A percentile compares a stretch with the other conserved stretches of the same genome.
These are phyloP conservation scores for Rotaria socialis DNA, from an alignment of 2,888 invertebrate species.

Conservation along the genomic window DNA sequence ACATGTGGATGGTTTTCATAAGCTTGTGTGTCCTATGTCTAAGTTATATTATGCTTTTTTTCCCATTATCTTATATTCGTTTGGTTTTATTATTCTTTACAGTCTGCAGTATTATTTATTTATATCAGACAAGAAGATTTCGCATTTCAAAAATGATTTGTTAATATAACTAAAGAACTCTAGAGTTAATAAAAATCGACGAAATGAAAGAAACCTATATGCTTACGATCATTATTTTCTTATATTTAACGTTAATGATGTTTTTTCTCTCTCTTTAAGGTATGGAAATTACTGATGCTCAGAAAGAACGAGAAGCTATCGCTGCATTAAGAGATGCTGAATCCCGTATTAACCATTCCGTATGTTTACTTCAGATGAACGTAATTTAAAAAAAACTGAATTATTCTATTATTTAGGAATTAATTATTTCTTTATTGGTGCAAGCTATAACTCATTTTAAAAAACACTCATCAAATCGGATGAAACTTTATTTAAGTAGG, in stretches of 20 bases:
- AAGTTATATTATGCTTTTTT: neutral
- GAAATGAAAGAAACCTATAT: neutral
- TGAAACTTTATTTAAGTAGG: constrained; percentile 45
- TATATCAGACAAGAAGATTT: too few relatives aligned
- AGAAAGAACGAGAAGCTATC: constrained; percentile 41
- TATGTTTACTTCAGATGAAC: neutral
- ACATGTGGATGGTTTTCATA: neutral
- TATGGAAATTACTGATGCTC: constrained; percentile 40
- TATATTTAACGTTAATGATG: neutral
- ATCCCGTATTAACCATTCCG: constrained; percentile 36
- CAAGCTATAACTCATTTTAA: constrained; percentile 44
- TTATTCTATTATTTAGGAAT: constrained; percentile 34
- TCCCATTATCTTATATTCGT: neutral
- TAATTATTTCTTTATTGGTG: constrained; percentile 36
- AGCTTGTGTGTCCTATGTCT: neutral
- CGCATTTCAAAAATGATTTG: too few relatives aligned
- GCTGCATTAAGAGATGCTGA: constrained; percentile 38
- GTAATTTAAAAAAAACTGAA: too few relatives aligned
- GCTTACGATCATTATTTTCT: neutral
- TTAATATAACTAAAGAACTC: too few relatives aligned
- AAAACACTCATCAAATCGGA: constrained; percentile 39
- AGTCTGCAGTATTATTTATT: too few relatives aligned
- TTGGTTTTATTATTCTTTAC: neutral
- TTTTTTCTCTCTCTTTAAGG: neutral
- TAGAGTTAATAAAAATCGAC: too few relatives aligned